These are phyloP conservation scores for Eublepharis macularius DNA, from an alignment of 2,113 vertebrate species.

Conservation along the genomic window DNA sequence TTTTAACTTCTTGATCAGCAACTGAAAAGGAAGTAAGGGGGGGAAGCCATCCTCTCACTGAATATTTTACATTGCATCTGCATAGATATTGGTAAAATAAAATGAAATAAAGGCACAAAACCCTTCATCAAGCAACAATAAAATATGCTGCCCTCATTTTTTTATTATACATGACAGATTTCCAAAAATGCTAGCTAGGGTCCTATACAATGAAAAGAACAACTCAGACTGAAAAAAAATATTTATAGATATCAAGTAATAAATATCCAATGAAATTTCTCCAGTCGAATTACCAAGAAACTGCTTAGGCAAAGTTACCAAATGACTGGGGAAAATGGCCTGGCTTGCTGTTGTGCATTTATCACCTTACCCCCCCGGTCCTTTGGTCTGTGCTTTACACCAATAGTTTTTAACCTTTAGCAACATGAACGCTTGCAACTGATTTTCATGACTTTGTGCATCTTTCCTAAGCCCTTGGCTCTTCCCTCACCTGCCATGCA, in stretches of 20 bases:
- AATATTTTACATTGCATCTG: slow-evolving; percentile 68
- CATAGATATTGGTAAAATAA: slow-evolving; percentile 63
- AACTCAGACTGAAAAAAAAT: too few species aligned
- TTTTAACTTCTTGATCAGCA: slow-evolving; percentile 61
- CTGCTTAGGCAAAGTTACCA: not conserved
- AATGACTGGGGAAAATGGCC: not conserved
- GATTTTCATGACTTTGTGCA: too few species aligned
- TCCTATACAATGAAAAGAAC: slow-evolving; percentile 28
- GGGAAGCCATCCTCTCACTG: slow-evolving; percentile 28
- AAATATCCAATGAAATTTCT: not conserved
- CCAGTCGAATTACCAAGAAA: not conserved
- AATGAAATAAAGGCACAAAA: slow-evolving; percentile 55
- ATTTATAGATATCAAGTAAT: slow-evolving; percentile 25
- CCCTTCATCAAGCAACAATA: slow-evolving; percentile 31
- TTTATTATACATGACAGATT: slow-evolving; percentile 56
- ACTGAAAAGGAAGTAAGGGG: slow-evolving; percentile 42
- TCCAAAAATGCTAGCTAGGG: slow-evolving; percentile 44
- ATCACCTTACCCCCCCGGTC: too few species aligned
- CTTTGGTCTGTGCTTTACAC: too few species aligned
- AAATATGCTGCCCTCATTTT: slow-evolving; percentile 49
- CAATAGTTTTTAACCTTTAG: too few species aligned
- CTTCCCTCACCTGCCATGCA: too few species aligned
- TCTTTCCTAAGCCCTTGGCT: too few species aligned
- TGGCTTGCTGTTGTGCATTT: not conserved
- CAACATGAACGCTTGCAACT: too few species aligned